Base-by-base conservation (phyloP, 2,797 vertebrate genomes). In the Discoglossus pictus region DNA sequence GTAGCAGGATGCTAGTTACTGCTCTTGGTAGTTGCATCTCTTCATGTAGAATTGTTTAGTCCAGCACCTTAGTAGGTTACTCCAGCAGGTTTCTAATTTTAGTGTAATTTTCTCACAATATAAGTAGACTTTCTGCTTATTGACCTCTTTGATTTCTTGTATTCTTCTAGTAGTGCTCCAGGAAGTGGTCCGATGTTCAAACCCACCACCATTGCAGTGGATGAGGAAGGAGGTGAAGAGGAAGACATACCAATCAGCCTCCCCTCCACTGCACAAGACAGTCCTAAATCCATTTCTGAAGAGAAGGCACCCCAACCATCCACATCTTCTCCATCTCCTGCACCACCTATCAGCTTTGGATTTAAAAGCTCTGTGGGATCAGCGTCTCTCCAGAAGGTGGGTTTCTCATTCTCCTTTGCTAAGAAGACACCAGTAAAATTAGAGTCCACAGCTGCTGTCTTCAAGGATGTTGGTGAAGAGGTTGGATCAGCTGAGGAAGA, bases 101-200 rank as follows among this genome's bases (percentile, higher is more conserved):
- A n/a, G n/a, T n/a, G n/a, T n/a, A n/a, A n/a, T n/a, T n/a, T 11
- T 20, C 35, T 35, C 13, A 20, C 18, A 13, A 23, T 20, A 10
- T 20, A n/a, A n/a, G 12, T 24, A 15, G 8, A 13, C 5, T 50
- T 6, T 27, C 3, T 50, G 13, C 13, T 23, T 12, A 13, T 8
- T 51, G 6, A 15, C 24, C 15, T 31, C 21, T n/a, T 48, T 48
- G 2, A 3, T 31, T 35, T 62, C 62, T 74, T 23, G 56, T 2
- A 82, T 72, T 71, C 69, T 38, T 48, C 35, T 58, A 76, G 2
- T 77, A 98, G 96, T 2, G 95, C 94, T 56, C 92, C 93, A 72
- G 97, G 96, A 67, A 98, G 95, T 35, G 97, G 97, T 2, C 97
- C 97, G n/a, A 99, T 98, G 95, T 99, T 99, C 85, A 93, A 93